A percentile compares a stretch with the other conserved stretches of the same genome.
phyloP scores from a whole-genome alignment of 1,140 invertebrate species.

The Camponotus pennsylvanicus region DNA sequence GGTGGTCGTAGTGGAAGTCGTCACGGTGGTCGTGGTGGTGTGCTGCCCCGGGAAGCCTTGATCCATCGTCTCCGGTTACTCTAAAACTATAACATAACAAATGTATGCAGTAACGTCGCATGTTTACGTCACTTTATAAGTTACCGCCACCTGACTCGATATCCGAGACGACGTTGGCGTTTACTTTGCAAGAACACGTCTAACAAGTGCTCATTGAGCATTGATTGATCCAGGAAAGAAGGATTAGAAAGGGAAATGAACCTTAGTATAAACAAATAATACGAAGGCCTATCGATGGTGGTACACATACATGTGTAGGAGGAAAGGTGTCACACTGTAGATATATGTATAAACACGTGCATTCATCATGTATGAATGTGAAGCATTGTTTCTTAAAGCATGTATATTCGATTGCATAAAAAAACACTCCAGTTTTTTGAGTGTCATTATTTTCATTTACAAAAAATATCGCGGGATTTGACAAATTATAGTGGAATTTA shows the following conservation, averaged over 20 bases:
- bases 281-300: background rate
- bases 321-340: no score
- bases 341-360: background rate
- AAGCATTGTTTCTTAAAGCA: background rate
- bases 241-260: background rate
- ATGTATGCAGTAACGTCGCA: background rate
- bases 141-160: background rate
- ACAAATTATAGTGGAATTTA: no score
- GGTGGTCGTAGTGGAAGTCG: slow-evolving; percentile 89
- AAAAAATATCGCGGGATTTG: no score
- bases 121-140: background rate
- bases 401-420: no score
- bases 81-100: slow-evolving; percentile 24
- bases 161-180: background rate
- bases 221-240: slow-evolving; percentile 7
- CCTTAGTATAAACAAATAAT: slow-evolving; percentile 15
- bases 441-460: no score
- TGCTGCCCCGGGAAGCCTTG: slow-evolving; percentile 90
- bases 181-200: slow-evolving; percentile 29
- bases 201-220: slow-evolving; percentile 24
- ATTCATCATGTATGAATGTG: background rate
- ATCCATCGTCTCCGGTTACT: slow-evolving; percentile 83
- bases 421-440: no score
- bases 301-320: no score
- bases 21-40: slow-evolving; percentile 90